Base-by-base conservation (phyloP, 2,113 vertebrate genomes). In the Girardinichthys multiradiatus region DNA sequence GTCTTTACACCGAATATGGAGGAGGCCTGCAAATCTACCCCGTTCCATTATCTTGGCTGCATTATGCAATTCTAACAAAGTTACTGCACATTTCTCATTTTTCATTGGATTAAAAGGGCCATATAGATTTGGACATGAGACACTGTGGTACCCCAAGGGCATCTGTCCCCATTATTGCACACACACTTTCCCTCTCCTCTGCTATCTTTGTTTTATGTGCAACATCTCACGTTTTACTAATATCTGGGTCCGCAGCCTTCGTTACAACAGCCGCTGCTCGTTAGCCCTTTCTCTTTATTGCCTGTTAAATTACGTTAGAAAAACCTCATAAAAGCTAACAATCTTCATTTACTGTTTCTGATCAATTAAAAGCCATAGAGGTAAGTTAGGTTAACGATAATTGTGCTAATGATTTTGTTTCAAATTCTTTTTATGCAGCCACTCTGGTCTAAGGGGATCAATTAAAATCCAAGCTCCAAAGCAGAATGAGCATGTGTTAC, bases 91-190 rank as follows among this genome's bases (percentile, higher is more conserved):
- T 81, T 88, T 90, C 90, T 92, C 91, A 77, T 92, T 93, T 93
- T 91, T 93, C 87, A 92, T 91, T 91, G 82, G 86, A 90, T 91
- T 93, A 92, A 93, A 93, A 90, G 85, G 78, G 77, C 81, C 81
- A 72, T 86, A 89, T 86, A 89, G 89, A 90, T 88, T 90, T 86
- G 87, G 73, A 85, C 89, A 87, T 81, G 85, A 77, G 85, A 86
- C 87, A 89, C 74, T 7, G 58, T 67, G 80, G 72, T 76, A 72
- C 80, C 85, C 86, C 84, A 69, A 87, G 79, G 58, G 84, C 70
- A 86, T 86, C 77, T 90, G 79, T 67, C 30, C 61, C 24, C 63
- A 57, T 72, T 1, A 19, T 29, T 54, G 4, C 45, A 37, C 45
- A 79, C 57, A 70, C 39, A 28, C 57, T 19, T n/a, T 8, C 14